These are phyloP conservation scores for Ectemnius lituratus DNA, from an alignment of 2,888 invertebrate genomes.

Conservation along the genomic window DNA sequence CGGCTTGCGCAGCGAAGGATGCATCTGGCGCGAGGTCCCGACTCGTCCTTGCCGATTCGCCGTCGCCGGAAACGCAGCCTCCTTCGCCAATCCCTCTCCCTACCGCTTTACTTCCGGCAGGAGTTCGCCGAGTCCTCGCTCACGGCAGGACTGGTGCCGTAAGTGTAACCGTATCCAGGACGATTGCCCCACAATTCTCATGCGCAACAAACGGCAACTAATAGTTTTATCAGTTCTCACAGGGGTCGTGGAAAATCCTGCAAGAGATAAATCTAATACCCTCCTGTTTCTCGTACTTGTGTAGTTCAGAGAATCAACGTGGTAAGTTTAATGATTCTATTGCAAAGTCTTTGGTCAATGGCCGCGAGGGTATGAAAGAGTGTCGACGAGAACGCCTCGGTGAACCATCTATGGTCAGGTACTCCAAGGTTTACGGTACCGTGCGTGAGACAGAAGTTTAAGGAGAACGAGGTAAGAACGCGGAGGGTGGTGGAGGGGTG, in stretches of 20 bases:
- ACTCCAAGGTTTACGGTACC: conserved; percentile 18
- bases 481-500: not conserved
- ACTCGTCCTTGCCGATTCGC: conserved; percentile 71
- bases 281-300: too few species aligned
- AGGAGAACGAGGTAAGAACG: conserved; percentile 41
- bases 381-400: too few species aligned
- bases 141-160: conserved; percentile 30
- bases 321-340: not conserved
- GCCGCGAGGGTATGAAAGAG: too few species aligned
- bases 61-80: conserved; percentile 70
- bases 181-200: conserved; percentile 23
- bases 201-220: conserved; percentile 30
- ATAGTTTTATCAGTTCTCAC: conserved; percentile 8
- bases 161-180: conserved; percentile 43
- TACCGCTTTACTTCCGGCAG: conserved; percentile 55
- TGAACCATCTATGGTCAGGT: not conserved
- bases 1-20: conserved; percentile 74
- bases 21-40: conserved; percentile 76
- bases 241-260: too few species aligned
- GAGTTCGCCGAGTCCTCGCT: conserved; percentile 21
- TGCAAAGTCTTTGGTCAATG: not conserved
- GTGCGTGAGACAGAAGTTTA: conserved; percentile 34
- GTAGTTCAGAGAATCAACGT: too few species aligned
- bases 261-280: too few species aligned
- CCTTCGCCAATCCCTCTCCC: conserved; percentile 49